Base-by-base conservation (phyloP, 2,888 invertebrate species). In the Mimachlamys varia region DNA sequence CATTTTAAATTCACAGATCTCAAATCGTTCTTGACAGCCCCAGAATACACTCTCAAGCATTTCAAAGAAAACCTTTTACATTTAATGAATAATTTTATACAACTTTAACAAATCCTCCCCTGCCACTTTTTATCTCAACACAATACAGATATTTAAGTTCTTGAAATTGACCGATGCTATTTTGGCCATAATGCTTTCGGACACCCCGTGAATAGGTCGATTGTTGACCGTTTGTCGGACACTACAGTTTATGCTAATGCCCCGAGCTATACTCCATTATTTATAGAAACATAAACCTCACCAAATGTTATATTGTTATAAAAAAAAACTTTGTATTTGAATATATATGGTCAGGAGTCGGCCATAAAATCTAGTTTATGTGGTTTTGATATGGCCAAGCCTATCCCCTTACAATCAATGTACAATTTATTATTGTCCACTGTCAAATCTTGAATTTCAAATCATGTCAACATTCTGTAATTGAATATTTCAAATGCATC, bases 1-100 rank as follows among this genome's bases (percentile, higher is more conserved):
- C 50, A 53, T 88, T 53, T 88, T 49, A 53, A 22, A 88, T 88
- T 88, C 88, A 88, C 88, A 88, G 27, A 88, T 88, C 38, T 49
- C 15, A 76, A 76, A 76, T 33, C 76, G 27, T 76, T 76, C 76
- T 76, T 76, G 76, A 76, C 76, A 76, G 76, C 33, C 76, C 76
- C 33, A 76, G 33, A 76, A 76, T 22, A 76, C 76, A 76, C 76
- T 76, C 76, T 76, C 76, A 76, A 76, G 76, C 76, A 76, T 76
- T 76, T 76, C 76, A 76, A 76, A 76, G 76, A 76, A 76, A 76
- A 76, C 76, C 76, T 76, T 76, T 76, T 76, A 76, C 76, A 76
- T 76, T 76, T 76, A 76, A 76, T 76, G 76, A 76, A 76, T 76
- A 76, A 76, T 76, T 76, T 76, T 76, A 76, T 76, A 76, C 76